Evolutionary conservation across 2,113 vertebrate species (phyloP).

Genomic region (Oncorhynchus masou): DNA sequence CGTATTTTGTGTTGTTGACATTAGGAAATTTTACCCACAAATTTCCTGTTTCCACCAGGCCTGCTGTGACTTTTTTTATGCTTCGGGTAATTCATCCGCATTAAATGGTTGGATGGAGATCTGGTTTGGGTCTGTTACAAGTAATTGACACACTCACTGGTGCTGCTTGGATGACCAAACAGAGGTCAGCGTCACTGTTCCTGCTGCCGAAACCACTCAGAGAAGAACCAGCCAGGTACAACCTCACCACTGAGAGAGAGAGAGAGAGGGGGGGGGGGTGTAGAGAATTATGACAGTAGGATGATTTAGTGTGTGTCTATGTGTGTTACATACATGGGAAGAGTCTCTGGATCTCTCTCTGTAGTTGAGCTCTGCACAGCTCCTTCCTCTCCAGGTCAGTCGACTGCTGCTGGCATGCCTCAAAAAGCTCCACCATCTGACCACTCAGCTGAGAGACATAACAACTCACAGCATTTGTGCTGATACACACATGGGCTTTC

Average conservation of each 20-base stretch:
- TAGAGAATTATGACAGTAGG: background rate
- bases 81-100: too few species aligned
- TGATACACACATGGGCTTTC: background rate
- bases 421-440: slow-evolving; percentile 88
- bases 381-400: slow-evolving; percentile 90
- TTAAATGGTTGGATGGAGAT: too few species aligned
- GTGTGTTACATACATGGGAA: slow-evolving; percentile 78
- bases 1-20: too few species aligned
- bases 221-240: slow-evolving; percentile 92
- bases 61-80: too few species aligned
- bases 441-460: slow-evolving; percentile 79
- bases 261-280: background rate
- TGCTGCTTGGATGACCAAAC: slow-evolving; percentile 82
- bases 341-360: slow-evolving; percentile 82
- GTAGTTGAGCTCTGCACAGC: slow-evolving; percentile 78
- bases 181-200: slow-evolving; percentile 93
- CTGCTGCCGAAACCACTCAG: slow-evolving; percentile 91
- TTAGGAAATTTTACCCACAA: too few species aligned
- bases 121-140: too few species aligned
- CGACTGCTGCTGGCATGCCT: slow-evolving; percentile 82
- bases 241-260: slow-evolving; percentile 73
- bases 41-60: too few species aligned
- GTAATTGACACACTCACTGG: slow-evolving; percentile 75
- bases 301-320: background rate
- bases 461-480: background rate